Base-by-base conservation (phyloP, 1,140 invertebrate species). In the Phenacoccus solenopsis region DNA sequence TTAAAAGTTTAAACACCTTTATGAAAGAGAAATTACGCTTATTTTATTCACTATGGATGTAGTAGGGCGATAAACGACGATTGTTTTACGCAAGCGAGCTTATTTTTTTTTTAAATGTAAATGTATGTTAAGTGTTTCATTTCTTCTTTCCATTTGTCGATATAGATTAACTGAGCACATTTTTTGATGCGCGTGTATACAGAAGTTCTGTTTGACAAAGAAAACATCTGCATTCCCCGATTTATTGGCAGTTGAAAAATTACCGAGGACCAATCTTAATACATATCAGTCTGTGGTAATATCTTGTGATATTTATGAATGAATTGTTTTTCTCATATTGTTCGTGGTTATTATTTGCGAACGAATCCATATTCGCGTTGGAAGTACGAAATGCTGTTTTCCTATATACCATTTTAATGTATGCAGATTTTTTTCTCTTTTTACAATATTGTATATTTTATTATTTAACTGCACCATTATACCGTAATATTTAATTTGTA, bases 271-370 rank as follows among this genome's bases (percentile, higher is more conserved):
- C 59, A 64, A 64, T 27, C 25, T 24, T 27, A 64, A 64, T n/a
- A n/a, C 59, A 64, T 64, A 64, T 64, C 59, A 64, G 59, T 24
- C 59, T 64, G 59, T 64, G 59, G 59, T 64, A 64, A 24, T 64
- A 64, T 64, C 25, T 25, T 64, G 59, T 64, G 59, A 64, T 64
- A 64, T 25, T 59, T 22, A n/a, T 32, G 13, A 32, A 32, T 13
- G 30, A 32, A 32, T 32, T 13, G 30, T 32, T 32, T 32, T 32
- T 32, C n/a, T n/a, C n/a, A n/a, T n/a, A n/a, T n/a, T n/a, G n/a
- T n/a, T n/a, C n/a, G n/a, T 13, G 30, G 30, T 13, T 32, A 13
- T 5, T 7, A 32, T 32, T 5, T 32, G 30, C 21, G 56, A 59
- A 22, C 56, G 7, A 7, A n/a, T 59, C 7, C 5, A 59, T 20